A percentile compares a stretch with the other conserved stretches of the same genome.
These are phyloP conservation scores for Mimumesa dahlbomi DNA, from an alignment of 2,888 invertebrate genomes.

Conservation along the genomic window DNA sequence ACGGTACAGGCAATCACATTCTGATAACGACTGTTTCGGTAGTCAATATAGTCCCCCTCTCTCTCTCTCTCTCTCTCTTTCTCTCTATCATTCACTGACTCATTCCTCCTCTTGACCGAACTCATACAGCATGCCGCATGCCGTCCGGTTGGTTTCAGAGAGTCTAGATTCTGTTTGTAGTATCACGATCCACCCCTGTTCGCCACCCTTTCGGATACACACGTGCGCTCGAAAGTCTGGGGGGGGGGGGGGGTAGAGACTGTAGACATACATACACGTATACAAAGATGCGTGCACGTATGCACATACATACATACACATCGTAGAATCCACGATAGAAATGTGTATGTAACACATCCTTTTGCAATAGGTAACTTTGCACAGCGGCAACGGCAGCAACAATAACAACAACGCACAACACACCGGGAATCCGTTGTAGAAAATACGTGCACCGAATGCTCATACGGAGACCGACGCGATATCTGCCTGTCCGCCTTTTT, in stretches of 20 bases:
- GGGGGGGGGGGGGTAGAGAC: not conserved
- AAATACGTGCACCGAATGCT: conserved; percentile 66
- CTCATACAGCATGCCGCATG: conserved; percentile 22
- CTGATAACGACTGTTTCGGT: conserved; percentile 51
- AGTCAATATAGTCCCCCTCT: conserved; percentile 26
- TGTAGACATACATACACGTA: not conserved
- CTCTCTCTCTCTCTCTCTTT: conserved; percentile 12
- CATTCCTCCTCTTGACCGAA: conserved; percentile 38
- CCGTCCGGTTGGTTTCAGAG: conserved; percentile 54
- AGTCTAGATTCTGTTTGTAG: conserved; percentile 58
- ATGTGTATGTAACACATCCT: too few relatives aligned
- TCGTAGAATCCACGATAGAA: too few relatives aligned
- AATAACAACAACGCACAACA: conserved; percentile 30
- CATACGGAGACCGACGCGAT: conserved; percentile 24
- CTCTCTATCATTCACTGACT: conserved; percentile 4
- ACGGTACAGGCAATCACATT: conserved; percentile 41
- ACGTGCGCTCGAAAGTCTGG: not conserved
- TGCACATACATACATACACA: conserved; percentile 2
- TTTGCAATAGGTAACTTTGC: conserved; percentile 7
- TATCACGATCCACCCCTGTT: conserved; percentile 13
- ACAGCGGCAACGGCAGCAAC: conserved; percentile 19
- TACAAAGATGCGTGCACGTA: conserved; percentile 9
- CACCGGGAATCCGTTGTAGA: conserved; percentile 55
- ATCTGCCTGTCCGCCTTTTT: conserved; percentile 40
- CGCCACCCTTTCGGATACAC: conserved; percentile 17